Percentiles rank a stretch among this genome's conserved stretches.
phyloP scores from a whole-genome alignment of 2,797 vertebrate genomes.

The Coregonus sp. region DNA sequence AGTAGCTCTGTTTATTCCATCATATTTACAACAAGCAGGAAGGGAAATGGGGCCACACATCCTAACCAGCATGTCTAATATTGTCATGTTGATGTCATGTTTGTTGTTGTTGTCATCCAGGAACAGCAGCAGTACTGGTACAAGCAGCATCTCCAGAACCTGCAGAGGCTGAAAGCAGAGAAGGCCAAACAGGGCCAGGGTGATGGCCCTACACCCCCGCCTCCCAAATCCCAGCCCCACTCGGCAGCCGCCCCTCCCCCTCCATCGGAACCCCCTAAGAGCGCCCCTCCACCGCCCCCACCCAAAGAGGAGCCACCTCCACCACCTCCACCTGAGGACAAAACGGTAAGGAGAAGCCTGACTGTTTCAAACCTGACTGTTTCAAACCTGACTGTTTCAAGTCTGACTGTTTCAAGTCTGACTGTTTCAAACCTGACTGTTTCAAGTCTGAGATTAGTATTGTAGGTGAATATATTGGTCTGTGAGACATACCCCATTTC shows the following conservation, averaged over 20 bases:
- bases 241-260: slow-evolving; percentile 59
- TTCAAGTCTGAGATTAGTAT: no score
- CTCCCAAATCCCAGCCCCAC: slow-evolving; percentile 37
- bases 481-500: no score
- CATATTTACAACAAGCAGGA: no score
- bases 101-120: slow-evolving; percentile 57
- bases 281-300: slow-evolving; percentile 80
- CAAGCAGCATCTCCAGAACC: slow-evolving; percentile 91
- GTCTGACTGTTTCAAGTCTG: neutral
- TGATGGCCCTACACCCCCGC: slow-evolving; percentile 9
- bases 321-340: slow-evolving; percentile 82
- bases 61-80: neutral
- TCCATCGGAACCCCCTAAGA: slow-evolving; percentile 71
- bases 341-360: slow-evolving; percentile 65
- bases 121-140: slow-evolving; percentile 97
- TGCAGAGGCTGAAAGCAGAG: slow-evolving; percentile 81
- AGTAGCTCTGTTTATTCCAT: no score
- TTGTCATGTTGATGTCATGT: neutral
- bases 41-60: neutral
- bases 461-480: no score
- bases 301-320: slow-evolving; percentile 84
- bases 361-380: no score
- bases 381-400: neutral
- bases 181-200: slow-evolving; percentile 77
- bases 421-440: neutral